A percentile compares a stretch with the other conserved stretches of the same genome.
Conservation (phyloP, 2,113 vertebrate species). For the Rhabdomys dilectus region DNA sequence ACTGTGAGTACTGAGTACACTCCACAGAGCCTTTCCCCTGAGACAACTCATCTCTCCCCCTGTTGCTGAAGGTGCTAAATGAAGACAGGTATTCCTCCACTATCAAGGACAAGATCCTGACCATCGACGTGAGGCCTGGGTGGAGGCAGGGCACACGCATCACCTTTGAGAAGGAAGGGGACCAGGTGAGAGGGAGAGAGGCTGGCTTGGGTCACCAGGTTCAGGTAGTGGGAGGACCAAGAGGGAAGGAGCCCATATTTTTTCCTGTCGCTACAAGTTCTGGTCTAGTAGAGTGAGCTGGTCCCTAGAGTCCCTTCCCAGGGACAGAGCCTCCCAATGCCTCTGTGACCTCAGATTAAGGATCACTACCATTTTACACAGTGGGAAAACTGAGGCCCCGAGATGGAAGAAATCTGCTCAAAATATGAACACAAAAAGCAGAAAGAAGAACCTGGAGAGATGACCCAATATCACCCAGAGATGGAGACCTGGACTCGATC, state of each 20-base stretch:
- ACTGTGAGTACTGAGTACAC: background rate
- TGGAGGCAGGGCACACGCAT: conserved; percentile 94
- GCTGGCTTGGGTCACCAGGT: background rate
- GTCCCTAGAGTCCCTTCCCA: background rate
- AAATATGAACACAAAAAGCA: background rate
- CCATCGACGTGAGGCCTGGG: conserved; percentile 91
- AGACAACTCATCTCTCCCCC: background rate
- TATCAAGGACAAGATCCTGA: conserved; percentile 96
- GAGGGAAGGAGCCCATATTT: background rate
- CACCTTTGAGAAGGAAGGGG: conserved; percentile 94
- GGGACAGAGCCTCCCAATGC: background rate
- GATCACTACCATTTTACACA: background rate
- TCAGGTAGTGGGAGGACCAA: background rate
- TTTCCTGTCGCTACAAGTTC: background rate
- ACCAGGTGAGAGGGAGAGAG: conserved; percentile 90
- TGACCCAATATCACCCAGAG: too few relatives aligned
- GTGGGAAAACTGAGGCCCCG: background rate
- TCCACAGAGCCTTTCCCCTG: background rate
- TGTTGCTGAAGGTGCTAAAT: conserved; percentile 91
- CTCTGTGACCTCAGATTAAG: background rate
- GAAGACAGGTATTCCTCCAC: conserved; percentile 92
- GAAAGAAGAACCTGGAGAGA: background rate
- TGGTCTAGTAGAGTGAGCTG: background rate
- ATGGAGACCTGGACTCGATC: background rate
- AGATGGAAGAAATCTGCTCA: background rate